Base-by-base conservation (phyloP, 53 echinoderm and acorn worm genomes). In the Hippasteria phrygiana region DNA sequence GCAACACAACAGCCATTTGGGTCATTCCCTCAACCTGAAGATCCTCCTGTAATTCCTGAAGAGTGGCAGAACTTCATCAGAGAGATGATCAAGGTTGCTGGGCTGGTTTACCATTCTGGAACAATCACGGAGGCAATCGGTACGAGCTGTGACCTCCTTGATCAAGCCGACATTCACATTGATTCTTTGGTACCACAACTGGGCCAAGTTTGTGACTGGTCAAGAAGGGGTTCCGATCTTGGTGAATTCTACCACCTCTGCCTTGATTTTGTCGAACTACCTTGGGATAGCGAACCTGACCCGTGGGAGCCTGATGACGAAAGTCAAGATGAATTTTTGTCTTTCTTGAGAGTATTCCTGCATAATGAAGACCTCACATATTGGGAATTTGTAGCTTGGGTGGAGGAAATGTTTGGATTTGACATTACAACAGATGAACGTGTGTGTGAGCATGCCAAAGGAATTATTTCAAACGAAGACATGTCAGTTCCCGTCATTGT, bases 341-440 rank as follows among this genome's bases (percentile, higher is more conserved):
- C 18, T 41, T 41, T 38, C 20, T 42, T 72, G 72, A 72, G 40
- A 41, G 3, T n/a, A 18, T 17, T 72, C 24, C 24, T 72, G 20
- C 22, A 24, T 17, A 20, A 72, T 41, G 40, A 39, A 34, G n/a
- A 42, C 72, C 72, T 72, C 42, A 40, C 72, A 3, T 72, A 72
- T 42, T 40, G 36, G 13, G 72, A 41, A 35, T 72, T 72, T 20
- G 72, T 79, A 7, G 17, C 42, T 18, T 79, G 62, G 79, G 62
- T 79, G 33, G 28, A 59, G 5, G 62, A 59, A 24, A 55, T 12
- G 40, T 56, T 59, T 48, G 79, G 79, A 37, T 26, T 79, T 4
- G 79, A 79, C 62, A 42, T 79, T n/a, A 59, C 79, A 55, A 59
- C 79, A 26, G 56, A 55, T 2, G 79, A 79, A 53, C 36, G 20